Evolutionary conservation across 23 tunicate species (phyloP).

Genomic region (Halocynthia roretzi): DNA sequence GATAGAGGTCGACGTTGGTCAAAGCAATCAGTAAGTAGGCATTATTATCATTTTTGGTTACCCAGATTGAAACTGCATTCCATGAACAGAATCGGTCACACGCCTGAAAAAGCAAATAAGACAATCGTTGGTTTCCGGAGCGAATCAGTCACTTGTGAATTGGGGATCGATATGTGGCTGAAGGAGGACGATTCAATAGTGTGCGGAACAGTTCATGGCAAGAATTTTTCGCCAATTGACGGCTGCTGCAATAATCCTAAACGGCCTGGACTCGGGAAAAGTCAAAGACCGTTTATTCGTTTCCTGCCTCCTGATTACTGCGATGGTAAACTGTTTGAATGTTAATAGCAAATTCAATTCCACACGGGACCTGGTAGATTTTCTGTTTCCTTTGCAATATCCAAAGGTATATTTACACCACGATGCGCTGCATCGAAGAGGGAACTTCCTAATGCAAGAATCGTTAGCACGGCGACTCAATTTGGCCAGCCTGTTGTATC

Average conservation of each 20-base stretch:
- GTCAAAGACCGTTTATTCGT: neutral
- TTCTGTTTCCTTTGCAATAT: neutral
- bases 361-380: neutral
- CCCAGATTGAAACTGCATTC: no score
- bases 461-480: neutral
- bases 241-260: conserved; percentile 1
- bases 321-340: neutral
- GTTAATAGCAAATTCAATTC: neutral
- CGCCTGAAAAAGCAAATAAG: no score
- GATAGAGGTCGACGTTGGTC: no score
- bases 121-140: no score
- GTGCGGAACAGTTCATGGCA: neutral
- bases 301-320: neutral
- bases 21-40: no score
- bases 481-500: neutral
- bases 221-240: neutral
- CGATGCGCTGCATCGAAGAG: neutral
- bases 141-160: neutral
- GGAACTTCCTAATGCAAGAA: conserved; percentile 6
- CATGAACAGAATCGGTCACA: no score
- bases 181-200: neutral
- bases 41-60: no score
- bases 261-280: neutral
- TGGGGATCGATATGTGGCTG: neutral
- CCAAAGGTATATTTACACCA: neutral